Evolutionary conservation across 2,888 invertebrate genomes (phyloP).

Genomic region (Eristalinus aeneus): DNA sequence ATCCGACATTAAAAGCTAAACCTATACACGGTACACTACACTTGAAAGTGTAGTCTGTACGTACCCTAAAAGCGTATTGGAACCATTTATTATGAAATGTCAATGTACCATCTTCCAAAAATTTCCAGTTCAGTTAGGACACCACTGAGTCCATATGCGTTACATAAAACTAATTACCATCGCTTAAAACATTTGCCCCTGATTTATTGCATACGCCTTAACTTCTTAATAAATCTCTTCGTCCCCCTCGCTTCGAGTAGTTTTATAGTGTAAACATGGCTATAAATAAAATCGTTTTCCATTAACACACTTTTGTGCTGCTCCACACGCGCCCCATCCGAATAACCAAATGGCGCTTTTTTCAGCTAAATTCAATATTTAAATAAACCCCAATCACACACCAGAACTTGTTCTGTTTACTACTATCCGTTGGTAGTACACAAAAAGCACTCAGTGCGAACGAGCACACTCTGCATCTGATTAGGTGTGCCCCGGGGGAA

Average conservation of each 20-base stretch:
- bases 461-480: constrained; percentile 16
- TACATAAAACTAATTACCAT: background rate
- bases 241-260: background rate
- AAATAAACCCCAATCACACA: constrained; percentile 17
- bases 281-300: constrained; percentile 5
- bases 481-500: constrained; percentile 1
- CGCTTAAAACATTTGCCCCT: background rate
- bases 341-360: background rate
- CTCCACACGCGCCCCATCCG: background rate
- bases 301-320: background rate
- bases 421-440: background rate
- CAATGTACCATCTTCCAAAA: background rate
- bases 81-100: too few relatives aligned
- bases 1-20: too few relatives aligned
- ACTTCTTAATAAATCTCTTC: background rate
- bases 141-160: background rate
- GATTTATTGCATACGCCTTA: background rate
- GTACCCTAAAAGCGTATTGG: too few relatives aligned
- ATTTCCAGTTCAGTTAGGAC: background rate
- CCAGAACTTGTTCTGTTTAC: background rate
- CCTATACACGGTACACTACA: too few relatives aligned
- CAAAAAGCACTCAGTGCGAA: background rate
- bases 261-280: background rate
- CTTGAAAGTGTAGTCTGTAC: too few relatives aligned
- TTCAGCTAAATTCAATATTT: constrained; percentile 6